Percentiles rank a stretch among this genome's conserved stretches.
Conservation (phyloP, 2,113 vertebrate species). For the Melozone crissalis region DNA sequence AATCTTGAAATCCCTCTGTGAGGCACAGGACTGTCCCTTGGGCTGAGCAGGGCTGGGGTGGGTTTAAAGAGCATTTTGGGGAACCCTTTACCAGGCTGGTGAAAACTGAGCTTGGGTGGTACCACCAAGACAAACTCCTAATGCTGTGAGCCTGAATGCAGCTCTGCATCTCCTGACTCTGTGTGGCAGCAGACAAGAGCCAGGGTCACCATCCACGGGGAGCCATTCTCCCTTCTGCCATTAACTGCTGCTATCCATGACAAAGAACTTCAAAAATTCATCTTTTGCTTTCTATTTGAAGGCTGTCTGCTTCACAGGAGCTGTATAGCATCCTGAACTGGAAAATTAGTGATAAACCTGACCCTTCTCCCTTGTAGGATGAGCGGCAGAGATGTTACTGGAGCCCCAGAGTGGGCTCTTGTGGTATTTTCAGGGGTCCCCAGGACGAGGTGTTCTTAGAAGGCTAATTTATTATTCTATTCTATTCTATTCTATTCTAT, state of each 20-base stretch:
- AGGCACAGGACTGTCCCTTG: not conserved
- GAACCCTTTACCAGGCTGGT: too few relatives aligned
- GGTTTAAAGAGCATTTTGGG: too few relatives aligned
- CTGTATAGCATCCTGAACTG: not conserved
- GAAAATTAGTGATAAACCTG: not conserved
- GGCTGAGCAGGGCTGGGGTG: not conserved
- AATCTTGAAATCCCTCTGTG: not conserved
- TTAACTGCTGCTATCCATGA: not conserved
- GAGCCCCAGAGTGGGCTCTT: not conserved
- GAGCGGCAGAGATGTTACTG: not conserved
- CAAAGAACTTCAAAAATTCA: not conserved
- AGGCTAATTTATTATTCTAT: too few relatives aligned
- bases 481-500: too few relatives aligned
- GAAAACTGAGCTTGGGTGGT: not conserved
- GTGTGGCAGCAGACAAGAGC: not conserved
- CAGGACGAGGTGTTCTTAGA: too few relatives aligned
- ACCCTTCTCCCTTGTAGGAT: not conserved
- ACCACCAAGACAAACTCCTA: not conserved
- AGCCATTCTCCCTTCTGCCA: not conserved
- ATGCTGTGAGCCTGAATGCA: not conserved
- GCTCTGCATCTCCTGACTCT: rapidly evolving
- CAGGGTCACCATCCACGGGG: rapidly evolving
- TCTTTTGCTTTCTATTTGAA: not conserved
- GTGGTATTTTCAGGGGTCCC: too few relatives aligned
- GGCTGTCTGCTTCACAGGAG: not conserved